Evolutionary conservation across 2,113 vertebrate species (phyloP).

Genomic region (Tachuris rubrigastra): DNA sequence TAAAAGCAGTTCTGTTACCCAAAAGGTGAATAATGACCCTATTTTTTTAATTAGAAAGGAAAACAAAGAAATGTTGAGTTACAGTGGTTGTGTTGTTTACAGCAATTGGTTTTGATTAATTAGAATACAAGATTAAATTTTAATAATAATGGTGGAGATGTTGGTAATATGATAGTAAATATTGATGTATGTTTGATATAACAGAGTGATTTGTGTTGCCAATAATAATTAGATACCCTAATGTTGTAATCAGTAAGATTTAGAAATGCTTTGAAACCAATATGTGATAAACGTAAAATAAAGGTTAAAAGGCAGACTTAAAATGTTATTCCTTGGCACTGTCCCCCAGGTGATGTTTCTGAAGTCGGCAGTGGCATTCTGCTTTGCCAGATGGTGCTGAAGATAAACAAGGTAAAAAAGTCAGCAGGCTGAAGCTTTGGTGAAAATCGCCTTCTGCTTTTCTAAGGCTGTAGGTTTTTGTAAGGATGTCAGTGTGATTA

Average conservation of each 20-base stretch:
- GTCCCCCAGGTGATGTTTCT: not conserved
- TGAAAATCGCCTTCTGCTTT: not conserved
- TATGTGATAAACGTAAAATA: not conserved
- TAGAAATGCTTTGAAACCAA: not conserved
- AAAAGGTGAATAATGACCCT: not conserved
- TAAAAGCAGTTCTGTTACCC: not conserved
- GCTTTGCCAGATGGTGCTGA: not conserved
- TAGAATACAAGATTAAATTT: not conserved
- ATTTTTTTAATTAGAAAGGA: not conserved
- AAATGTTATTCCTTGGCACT: not conserved
- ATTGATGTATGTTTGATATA: not conserved
- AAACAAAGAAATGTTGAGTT: not conserved
- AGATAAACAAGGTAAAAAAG: not conserved
- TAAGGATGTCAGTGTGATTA: not conserved
- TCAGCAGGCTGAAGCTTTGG: not conserved
- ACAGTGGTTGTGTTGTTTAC: not conserved
- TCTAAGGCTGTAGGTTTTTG: not conserved
- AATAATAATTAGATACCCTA: not conserved
- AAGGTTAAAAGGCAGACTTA: not conserved
- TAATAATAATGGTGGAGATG: not conserved
- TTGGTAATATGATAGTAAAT: not conserved
- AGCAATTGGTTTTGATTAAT: not conserved
- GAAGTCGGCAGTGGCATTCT: not conserved
- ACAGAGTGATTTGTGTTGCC: not conserved
- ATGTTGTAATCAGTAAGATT: constrained; percentile 17